These are phyloP conservation scores for Heliconius himera DNA, from an alignment of 1,140 invertebrate species.

Conservation along the genomic window DNA sequence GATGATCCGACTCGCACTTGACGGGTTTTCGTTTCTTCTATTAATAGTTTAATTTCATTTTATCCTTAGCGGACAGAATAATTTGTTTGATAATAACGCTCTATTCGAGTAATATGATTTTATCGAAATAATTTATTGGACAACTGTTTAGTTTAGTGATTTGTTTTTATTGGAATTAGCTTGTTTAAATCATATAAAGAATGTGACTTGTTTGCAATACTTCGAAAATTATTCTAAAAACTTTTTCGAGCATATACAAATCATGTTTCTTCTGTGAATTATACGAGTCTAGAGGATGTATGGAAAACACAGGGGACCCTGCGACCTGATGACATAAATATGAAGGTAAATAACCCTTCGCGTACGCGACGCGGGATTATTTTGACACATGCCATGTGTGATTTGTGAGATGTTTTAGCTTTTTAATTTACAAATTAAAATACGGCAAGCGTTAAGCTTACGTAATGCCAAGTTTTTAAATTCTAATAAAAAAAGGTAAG, in stretches of 20 bases:
- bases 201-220: neutral
- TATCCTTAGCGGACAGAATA: neutral
- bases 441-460: conserved; percentile 2
- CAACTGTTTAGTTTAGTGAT: neutral
- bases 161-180: neutral
- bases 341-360: conserved; percentile 43
- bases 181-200: neutral
- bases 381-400: conserved; percentile 58
- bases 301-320: conserved; percentile 40
- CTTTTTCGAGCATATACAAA: conserved; percentile 25
- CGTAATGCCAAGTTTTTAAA: conserved; percentile 1
- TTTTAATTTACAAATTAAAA: conserved; percentile 29
- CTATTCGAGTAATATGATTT: neutral
- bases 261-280: conserved; percentile 52
- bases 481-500: neutral
- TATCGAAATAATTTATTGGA: neutral
- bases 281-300: conserved; percentile 44
- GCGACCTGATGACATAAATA: conserved; percentile 62
- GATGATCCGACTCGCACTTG: no score
- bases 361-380: conserved; percentile 52
- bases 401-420: conserved; percentile 44
- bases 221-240: neutral
- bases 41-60: neutral
- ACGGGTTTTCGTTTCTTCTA: neutral
- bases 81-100: neutral